A percentile compares a stretch with the other conserved stretches of the same genome.
These are phyloP conservation scores for Brachypodius melanocephalos DNA, from an alignment of 2,113 vertebrate genomes.

Conservation along the genomic window DNA sequence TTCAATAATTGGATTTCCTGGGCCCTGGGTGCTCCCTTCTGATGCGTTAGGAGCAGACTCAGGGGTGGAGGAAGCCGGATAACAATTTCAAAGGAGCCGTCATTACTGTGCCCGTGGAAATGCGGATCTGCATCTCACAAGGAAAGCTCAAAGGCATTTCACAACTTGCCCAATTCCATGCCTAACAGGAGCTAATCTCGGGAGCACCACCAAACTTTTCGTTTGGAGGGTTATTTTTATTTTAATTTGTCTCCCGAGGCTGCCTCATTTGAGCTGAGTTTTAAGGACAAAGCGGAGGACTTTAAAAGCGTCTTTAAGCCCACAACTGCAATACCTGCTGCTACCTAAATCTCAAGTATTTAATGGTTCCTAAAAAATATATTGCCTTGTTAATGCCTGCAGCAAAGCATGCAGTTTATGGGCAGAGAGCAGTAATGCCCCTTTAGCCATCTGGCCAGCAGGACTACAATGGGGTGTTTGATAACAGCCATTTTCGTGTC, in stretches of 20 bases:
- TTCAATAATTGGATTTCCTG: not conserved
- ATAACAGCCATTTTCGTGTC: slow-evolving; percentile 28
- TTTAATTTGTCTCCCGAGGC: slow-evolving; percentile 53
- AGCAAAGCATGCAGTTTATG: slow-evolving; percentile 55
- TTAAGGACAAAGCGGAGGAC: slow-evolving; percentile 50
- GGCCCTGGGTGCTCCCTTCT: not conserved
- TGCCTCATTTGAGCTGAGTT: slow-evolving; percentile 17
- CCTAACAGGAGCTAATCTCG: slow-evolving; percentile 11
- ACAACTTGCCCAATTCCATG: not conserved
- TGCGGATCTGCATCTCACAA: not conserved
- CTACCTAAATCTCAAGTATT: slow-evolving; percentile 59
- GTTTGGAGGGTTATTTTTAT: slow-evolving; percentile 25
- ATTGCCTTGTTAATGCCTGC: slow-evolving; percentile 65
- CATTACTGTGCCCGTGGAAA: not conserved
- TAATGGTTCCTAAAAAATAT: slow-evolving; percentile 66
- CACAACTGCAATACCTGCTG: slow-evolving; percentile 31
- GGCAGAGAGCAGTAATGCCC: slow-evolving; percentile 50
- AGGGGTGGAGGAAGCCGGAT: not conserved
- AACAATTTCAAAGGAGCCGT: not conserved
- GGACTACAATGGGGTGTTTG: slow-evolving; percentile 57
- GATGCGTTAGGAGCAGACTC: not conserved
- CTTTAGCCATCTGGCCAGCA: slow-evolving; percentile 68
- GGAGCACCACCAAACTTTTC: not conserved
- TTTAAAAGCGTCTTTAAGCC: slow-evolving; percentile 35
- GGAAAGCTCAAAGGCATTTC: slow-evolving; percentile 32